phyloP scores from a whole-genome alignment of 2,888 invertebrate species.

The Schizotus pectinicornis region DNA sequence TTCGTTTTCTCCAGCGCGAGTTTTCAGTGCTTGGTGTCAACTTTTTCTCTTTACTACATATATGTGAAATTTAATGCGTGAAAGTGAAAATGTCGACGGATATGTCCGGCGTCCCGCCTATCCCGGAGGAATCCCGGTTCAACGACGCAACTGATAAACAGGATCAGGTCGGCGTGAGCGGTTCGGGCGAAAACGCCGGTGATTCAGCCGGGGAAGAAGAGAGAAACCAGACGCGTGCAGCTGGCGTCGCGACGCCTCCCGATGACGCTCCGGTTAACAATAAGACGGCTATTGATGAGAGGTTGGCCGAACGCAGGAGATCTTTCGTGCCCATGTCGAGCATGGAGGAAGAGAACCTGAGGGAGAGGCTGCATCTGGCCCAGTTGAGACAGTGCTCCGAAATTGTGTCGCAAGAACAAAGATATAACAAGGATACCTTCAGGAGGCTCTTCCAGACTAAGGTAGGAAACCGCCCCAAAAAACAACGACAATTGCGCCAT shows the following conservation, averaged over 20 bases:
- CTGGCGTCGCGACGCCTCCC: slow-evolving; percentile 36
- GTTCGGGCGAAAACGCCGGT: slow-evolving; percentile 10
- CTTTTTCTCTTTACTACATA: slow-evolving; percentile 1
- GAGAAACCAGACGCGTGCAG: slow-evolving; percentile 17
- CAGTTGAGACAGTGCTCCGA: slow-evolving; percentile 71
- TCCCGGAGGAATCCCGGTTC: slow-evolving; percentile 9
- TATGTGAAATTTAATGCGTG: slow-evolving; percentile 19
- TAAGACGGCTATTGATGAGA: slow-evolving; percentile 40
- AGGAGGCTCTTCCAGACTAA: slow-evolving; percentile 71
- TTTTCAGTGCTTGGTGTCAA: slow-evolving; percentile 7
- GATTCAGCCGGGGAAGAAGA: slow-evolving; percentile 12
- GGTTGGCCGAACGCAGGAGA: slow-evolving; percentile 43
- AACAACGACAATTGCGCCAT: background rate
- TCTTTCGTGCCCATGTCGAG: slow-evolving; percentile 63
- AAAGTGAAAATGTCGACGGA: slow-evolving; percentile 28
- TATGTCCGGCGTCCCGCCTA: slow-evolving; percentile 16
- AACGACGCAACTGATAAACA: slow-evolving; percentile 17
- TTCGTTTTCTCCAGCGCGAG: slow-evolving; percentile 17
- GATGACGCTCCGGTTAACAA: slow-evolving; percentile 26
- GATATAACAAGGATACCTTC: slow-evolving; percentile 69
- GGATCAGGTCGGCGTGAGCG: slow-evolving; percentile 16
- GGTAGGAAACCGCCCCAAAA: slow-evolving; percentile 59
- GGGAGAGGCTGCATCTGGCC: slow-evolving; percentile 66
- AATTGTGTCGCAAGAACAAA: slow-evolving; percentile 68
- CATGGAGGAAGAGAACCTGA: slow-evolving; percentile 74